Conservation (phyloP, 1,140 invertebrate species). For the Paramacrobiotus metropolitanus region DNA sequence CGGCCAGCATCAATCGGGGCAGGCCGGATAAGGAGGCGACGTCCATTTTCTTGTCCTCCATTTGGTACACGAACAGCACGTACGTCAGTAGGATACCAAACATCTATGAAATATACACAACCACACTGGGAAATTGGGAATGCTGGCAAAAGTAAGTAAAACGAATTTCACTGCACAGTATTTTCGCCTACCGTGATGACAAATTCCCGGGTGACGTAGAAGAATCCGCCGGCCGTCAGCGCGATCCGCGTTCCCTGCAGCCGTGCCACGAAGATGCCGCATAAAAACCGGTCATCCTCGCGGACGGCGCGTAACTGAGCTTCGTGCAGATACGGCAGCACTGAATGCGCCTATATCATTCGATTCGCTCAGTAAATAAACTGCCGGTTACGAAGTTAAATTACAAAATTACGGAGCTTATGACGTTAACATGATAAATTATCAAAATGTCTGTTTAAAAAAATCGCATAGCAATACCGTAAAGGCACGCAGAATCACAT, state of each 20-base stretch:
- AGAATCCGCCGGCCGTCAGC: neutral
- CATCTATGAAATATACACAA: neutral
- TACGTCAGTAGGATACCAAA: neutral
- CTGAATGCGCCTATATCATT: slow-evolving; percentile 1
- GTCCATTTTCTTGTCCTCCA: neutral
- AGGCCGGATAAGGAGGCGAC: too few relatives aligned
- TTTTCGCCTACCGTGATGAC: neutral
- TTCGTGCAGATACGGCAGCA: neutral
- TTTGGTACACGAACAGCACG: neutral
- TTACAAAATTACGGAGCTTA: too few relatives aligned
- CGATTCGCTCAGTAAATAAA: too few relatives aligned
- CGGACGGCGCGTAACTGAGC: neutral
- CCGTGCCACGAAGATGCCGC: neutral
- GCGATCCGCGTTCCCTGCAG: neutral
- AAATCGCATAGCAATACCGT: too few relatives aligned
- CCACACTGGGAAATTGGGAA: neutral
- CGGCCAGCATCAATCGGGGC: too few relatives aligned
- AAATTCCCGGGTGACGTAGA: slow-evolving; percentile 2
- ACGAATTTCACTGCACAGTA: neutral
- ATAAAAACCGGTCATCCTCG: neutral
- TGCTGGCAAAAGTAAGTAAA: neutral
- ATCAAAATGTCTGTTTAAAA: too few relatives aligned
- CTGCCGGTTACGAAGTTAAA: too few relatives aligned
- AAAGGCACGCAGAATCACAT: too few relatives aligned
- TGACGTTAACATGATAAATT: too few relatives aligned